These are phyloP conservation scores for Drosophila lacteicornis DNA, from an alignment of 1,140 invertebrate species.

Conservation along the genomic window DNA sequence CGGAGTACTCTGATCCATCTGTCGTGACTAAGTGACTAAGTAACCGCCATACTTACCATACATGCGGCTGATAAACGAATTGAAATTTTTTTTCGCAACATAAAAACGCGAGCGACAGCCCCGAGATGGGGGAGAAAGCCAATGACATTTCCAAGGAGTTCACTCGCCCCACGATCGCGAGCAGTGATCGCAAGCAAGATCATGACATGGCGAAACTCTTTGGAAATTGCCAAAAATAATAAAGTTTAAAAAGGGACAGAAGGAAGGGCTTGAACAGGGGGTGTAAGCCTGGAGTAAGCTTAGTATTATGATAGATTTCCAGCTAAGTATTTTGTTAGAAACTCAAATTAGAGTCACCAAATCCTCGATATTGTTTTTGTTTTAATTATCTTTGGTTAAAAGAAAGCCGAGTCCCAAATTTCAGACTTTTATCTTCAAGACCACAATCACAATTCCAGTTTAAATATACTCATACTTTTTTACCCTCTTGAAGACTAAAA, in stretches of 20 bases:
- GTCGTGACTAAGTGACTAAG: slow-evolving; percentile 47
- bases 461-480: background rate
- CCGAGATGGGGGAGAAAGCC: slow-evolving; percentile 53
- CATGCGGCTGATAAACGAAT: slow-evolving; percentile 37
- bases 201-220: slow-evolving; percentile 58
- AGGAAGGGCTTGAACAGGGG: background rate
- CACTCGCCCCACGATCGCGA: slow-evolving; percentile 61
- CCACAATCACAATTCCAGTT: background rate
- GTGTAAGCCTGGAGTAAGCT: background rate
- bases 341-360: no score
- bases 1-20: slow-evolving; percentile 53
- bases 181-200: slow-evolving; percentile 32
- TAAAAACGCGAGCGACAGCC: slow-evolving; percentile 21
- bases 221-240: slow-evolving; percentile 40
- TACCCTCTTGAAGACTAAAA: background rate
- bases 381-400: background rate
- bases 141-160: slow-evolving; percentile 75
- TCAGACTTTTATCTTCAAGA: no score
- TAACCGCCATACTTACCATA: slow-evolving; percentile 22
- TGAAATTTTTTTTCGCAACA: slow-evolving; percentile 43
- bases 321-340: background rate
- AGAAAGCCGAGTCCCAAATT: background rate
- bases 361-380: no score
- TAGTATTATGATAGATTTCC: background rate
- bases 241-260: slow-evolving; percentile 1